Percentiles rank a stretch among this genome's conserved stretches.
Conservation (phyloP, 2,797 vertebrate genomes). For the Alauda arvensis region DNA sequence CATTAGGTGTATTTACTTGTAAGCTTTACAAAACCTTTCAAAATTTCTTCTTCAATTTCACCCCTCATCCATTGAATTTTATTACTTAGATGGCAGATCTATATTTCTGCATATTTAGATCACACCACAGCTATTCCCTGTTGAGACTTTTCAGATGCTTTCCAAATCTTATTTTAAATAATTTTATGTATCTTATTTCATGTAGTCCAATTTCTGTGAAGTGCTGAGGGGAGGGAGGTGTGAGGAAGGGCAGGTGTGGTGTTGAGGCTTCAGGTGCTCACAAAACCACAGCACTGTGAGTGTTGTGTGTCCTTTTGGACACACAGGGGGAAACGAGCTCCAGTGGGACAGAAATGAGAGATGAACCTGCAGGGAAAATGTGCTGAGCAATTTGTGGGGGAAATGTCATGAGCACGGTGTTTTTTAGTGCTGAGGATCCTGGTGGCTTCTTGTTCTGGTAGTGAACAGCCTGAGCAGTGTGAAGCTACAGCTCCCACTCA, state of each 20-base stretch:
- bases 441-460: background rate
- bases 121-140: rapidly evolving
- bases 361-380: background rate
- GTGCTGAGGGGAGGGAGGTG: background rate
- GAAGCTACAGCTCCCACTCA: background rate
- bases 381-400: background rate
- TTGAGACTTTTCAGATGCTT: background rate
- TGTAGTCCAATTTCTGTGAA: background rate
- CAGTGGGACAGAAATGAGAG: background rate
- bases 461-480: background rate
- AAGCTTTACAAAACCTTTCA: background rate
- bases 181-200: background rate
- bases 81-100: background rate
- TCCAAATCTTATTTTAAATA: background rate
- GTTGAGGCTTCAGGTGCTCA: rapidly evolving
- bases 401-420: background rate
- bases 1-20: background rate
- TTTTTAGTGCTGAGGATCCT: background rate
- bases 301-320: background rate
- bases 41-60: background rate
- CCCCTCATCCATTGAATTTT: background rate
- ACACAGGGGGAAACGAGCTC: rapidly evolving
- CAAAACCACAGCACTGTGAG: background rate
- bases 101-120: background rate
- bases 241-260: background rate